Conservation (phyloP, 2,888 invertebrate genomes). For the Alitta virens region DNA sequence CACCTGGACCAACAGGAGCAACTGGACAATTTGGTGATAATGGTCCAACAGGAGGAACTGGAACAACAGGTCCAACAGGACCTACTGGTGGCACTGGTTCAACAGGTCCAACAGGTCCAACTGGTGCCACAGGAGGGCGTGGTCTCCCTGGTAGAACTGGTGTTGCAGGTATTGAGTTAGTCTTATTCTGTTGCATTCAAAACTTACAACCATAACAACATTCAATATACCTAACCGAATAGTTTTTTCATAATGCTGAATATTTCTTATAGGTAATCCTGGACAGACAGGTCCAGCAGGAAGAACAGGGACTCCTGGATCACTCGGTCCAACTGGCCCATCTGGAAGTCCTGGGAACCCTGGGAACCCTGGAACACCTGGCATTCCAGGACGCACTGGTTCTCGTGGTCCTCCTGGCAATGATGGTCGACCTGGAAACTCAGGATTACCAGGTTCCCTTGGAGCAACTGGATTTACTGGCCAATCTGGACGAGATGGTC, state of each 20-base stretch:
- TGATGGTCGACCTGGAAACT: not conserved
- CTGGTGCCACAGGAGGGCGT: not conserved
- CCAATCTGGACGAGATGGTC: not conserved
- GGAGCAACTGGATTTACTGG: constrained; percentile 17
- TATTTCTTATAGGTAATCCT: too few species aligned
- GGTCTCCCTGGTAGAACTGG: constrained; percentile 4
- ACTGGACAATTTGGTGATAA: constrained; percentile 7
- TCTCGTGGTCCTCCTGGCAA: not conserved
- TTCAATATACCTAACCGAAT: too few species aligned
- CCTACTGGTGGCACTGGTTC: constrained; percentile 3
- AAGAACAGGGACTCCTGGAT: constrained; percentile 1
- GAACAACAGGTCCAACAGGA: constrained; percentile 15
- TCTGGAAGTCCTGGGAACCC: not conserved
- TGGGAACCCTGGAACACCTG: not conserved
- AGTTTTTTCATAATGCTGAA: too few species aligned
- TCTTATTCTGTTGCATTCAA: too few species aligned
- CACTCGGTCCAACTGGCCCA: constrained; percentile 1
- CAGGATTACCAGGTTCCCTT: constrained; percentile 1
- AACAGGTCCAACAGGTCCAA: constrained; percentile 1
- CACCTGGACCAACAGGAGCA: constrained; percentile 15
- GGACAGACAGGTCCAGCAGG: not conserved
- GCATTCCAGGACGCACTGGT: constrained; percentile 1
- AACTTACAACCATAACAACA: too few species aligned
- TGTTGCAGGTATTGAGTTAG: not conserved
- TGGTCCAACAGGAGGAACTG: constrained; percentile 9